A percentile compares a stretch with the other conserved stretches of the same genome.
Evolutionary conservation across 2,113 vertebrate genomes (phyloP).

Genomic region (Polypterus senegalus): DNA sequence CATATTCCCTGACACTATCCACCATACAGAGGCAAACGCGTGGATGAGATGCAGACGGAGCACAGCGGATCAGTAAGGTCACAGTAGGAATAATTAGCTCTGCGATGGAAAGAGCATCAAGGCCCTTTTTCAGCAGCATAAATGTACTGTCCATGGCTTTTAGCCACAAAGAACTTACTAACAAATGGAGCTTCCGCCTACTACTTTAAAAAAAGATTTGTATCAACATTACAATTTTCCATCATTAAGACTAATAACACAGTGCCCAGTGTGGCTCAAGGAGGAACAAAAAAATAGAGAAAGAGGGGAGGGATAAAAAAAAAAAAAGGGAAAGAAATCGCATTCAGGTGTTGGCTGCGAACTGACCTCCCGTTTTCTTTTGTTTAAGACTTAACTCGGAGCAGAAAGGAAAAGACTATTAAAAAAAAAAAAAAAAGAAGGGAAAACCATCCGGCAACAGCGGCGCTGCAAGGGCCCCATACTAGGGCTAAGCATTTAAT

Average conservation of each 20-base stretch:
- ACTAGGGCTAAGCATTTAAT: constrained; percentile 76
- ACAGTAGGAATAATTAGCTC: constrained; percentile 99
- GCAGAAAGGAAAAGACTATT: constrained; percentile 41
- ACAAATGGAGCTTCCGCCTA: constrained; percentile 99
- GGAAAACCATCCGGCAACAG: constrained; percentile 71
- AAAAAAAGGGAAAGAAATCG: constrained; percentile 85
- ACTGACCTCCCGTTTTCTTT: constrained; percentile 99
- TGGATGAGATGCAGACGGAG: constrained; percentile 98
- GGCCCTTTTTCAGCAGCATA: constrained; percentile 94
- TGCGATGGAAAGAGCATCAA: constrained; percentile 99
- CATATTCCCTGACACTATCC: constrained; percentile 99
- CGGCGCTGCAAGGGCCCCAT: constrained; percentile 73
- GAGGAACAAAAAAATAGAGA: constrained; percentile 33
- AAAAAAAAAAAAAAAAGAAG: constrained; percentile 41
- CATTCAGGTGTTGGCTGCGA: constrained; percentile 99
- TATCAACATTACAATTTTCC: constrained; percentile 99
- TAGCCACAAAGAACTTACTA: constrained; percentile 99
- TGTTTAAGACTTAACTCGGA: constrained; percentile 97
- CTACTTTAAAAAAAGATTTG: constrained; percentile 99
- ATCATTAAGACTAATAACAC: constrained; percentile 99
- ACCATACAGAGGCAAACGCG: constrained; percentile 88
- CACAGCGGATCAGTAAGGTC: constrained; percentile 99
- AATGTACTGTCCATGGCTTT: constrained; percentile 99
- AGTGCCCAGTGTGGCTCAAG: constrained; percentile 98
- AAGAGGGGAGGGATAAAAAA: neutral